phyloP scores from a whole-genome alignment of 2,113 vertebrate species.

The Dolichallabes microphthalmus region DNA sequence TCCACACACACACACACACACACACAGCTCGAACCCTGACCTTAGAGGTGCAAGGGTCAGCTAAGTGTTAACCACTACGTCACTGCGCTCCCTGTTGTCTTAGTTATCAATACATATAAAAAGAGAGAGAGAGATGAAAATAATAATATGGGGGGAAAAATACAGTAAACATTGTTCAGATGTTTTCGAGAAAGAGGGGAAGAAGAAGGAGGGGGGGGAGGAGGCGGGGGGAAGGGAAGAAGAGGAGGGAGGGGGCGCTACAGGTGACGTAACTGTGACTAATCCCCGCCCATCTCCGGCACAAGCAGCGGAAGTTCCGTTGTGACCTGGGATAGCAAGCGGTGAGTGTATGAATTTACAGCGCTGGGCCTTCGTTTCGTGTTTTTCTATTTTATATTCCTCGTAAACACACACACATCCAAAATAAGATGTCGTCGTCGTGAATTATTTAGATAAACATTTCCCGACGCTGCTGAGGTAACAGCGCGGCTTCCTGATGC shows the following conservation, averaged over 20 bases:
- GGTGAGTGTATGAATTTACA: constrained; percentile 70
- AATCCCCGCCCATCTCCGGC: constrained; percentile 59
- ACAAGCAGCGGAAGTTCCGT: constrained; percentile 72
- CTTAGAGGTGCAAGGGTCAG: too few relatives aligned
- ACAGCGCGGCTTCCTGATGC: not conserved
- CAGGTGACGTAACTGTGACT: constrained; percentile 45
- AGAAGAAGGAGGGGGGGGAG: too few relatives aligned
- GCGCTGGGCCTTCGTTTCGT: constrained; percentile 52
- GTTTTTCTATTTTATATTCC: constrained; percentile 25
- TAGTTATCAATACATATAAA: not conserved
- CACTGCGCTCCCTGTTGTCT: not conserved
- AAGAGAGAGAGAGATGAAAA: not conserved
- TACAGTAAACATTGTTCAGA: not conserved
- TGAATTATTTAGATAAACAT: not conserved
- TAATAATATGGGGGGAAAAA: not conserved
- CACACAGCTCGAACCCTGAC: too few relatives aligned
- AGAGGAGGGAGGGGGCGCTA: constrained; percentile 38
- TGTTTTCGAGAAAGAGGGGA: not conserved
- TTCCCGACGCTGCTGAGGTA: not conserved
- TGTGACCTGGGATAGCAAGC: constrained; percentile 73
- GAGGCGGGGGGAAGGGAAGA: too few relatives aligned
- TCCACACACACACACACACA: too few relatives aligned
- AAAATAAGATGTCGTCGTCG: not conserved
- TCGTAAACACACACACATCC: not conserved
- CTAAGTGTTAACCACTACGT: too few relatives aligned